Conservation (phyloP, 2,888 invertebrate genomes). For the Synergus japonicus region DNA sequence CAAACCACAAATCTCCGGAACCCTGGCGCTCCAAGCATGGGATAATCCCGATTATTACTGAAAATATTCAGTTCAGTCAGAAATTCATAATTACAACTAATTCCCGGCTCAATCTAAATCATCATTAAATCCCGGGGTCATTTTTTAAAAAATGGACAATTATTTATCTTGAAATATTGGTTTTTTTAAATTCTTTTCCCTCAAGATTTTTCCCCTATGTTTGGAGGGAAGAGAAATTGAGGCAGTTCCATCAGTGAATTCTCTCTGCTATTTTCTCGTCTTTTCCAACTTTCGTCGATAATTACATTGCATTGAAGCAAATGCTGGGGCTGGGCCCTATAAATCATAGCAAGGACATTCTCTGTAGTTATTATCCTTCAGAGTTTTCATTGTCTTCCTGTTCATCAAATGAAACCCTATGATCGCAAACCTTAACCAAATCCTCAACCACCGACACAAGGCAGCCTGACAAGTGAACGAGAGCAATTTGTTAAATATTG, state of each 20-base stretch:
- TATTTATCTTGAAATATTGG: no score
- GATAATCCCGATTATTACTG: conserved; percentile 22
- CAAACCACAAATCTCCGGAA: conserved; percentile 13
- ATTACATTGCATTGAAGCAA: conserved; percentile 9
- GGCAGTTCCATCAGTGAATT: background rate
- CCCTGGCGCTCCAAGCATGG: background rate
- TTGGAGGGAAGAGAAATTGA: background rate
- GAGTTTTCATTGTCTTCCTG: conserved; percentile 61
- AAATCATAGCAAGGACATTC: conserved; percentile 31
- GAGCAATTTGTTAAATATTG: conserved; percentile 76
- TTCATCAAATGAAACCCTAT: conserved; percentile 69
- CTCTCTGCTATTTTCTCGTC: background rate
- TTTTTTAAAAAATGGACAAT: background rate
- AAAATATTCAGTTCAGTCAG: conserved; percentile 15
- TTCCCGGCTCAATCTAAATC: background rate
- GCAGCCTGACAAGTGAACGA: conserved; percentile 66
- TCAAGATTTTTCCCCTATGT: background rate
- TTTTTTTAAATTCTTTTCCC: background rate
- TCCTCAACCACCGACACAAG: conserved; percentile 52
- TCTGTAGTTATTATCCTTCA: conserved; percentile 54
- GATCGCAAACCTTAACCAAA: conserved; percentile 56
- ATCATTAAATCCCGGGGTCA: background rate
- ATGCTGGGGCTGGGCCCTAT: background rate
- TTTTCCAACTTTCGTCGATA: background rate
- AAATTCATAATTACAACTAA: conserved; percentile 28